These are phyloP conservation scores for Papilio helenus DNA, from an alignment of 1,140 invertebrate genomes.

Conservation along the genomic window DNA sequence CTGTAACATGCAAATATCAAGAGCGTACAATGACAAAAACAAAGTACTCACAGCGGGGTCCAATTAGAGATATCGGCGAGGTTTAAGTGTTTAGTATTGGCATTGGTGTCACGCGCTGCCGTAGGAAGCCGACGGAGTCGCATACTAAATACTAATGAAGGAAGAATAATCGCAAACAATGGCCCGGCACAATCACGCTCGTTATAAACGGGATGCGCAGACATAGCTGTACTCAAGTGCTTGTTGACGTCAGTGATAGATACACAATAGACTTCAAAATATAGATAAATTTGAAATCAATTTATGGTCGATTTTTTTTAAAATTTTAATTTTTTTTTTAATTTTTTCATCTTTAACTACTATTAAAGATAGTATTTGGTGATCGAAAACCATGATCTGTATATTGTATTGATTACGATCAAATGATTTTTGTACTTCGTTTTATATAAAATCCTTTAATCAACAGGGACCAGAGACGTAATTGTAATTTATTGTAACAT, in stretches of 20 bases:
- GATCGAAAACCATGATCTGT: too few species aligned
- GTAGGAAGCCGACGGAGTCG: conserved; percentile 14
- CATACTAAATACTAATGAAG: conserved; percentile 31
- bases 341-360: too few species aligned
- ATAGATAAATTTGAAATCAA: neutral
- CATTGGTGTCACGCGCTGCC: conserved; percentile 15
- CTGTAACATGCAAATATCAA: neutral
- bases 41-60: neutral
- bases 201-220: conserved; percentile 19
- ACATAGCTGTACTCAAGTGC: conserved; percentile 13
- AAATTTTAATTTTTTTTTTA: too few species aligned
- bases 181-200: neutral
- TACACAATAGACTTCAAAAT: neutral
- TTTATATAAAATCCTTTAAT: neutral
- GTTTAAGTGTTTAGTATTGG: neutral
- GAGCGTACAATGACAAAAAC: neutral
- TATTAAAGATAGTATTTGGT: too few species aligned
- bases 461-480: neutral
- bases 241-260: neutral
- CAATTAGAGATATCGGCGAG: conserved; percentile 10
- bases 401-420: too few species aligned
- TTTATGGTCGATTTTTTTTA: too few species aligned
- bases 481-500: neutral
- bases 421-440: too few species aligned
- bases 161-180: conserved; percentile 34